These are phyloP conservation scores for Candoia aspera DNA, from an alignment of 2,113 vertebrate species.

Conservation along the genomic window DNA sequence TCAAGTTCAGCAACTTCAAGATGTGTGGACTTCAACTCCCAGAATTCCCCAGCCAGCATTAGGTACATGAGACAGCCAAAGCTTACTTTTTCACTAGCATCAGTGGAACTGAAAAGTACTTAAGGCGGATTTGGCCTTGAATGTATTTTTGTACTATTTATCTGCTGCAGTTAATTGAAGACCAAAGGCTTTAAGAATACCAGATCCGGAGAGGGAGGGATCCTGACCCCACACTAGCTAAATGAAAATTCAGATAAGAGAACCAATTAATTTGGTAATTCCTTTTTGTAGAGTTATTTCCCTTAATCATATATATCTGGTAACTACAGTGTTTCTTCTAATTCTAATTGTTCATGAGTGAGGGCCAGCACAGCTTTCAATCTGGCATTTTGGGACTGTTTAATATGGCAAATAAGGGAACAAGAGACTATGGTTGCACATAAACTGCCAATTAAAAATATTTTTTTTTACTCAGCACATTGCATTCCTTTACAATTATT, in stretches of 20 bases:
- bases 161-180: not conserved
- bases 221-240: constrained; percentile 19
- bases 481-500: not conserved
- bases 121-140: not conserved
- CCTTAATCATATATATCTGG: constrained; percentile 4
- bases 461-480: not conserved
- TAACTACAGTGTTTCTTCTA: constrained; percentile 1
- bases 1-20: too few species aligned
- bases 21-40: too few species aligned
- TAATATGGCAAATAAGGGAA: constrained; percentile 10
- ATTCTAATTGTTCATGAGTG: constrained; percentile 9
- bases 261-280: constrained; percentile 49
- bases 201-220: not conserved
- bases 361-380: not conserved
- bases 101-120: not conserved
- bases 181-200: constrained; percentile 5
- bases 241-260: constrained; percentile 42
- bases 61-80: not conserved
- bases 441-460: constrained; percentile 4
- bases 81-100: not conserved
- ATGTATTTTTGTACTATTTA: not conserved
- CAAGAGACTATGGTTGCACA: not conserved
- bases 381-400: constrained; percentile 10
- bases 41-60: too few species aligned
- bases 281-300: constrained; percentile 45